Percentiles rank a stretch among this genome's conserved stretches.
Conservation (phyloP, 2,888 invertebrate genomes). For the Apodemia mormo region DNA sequence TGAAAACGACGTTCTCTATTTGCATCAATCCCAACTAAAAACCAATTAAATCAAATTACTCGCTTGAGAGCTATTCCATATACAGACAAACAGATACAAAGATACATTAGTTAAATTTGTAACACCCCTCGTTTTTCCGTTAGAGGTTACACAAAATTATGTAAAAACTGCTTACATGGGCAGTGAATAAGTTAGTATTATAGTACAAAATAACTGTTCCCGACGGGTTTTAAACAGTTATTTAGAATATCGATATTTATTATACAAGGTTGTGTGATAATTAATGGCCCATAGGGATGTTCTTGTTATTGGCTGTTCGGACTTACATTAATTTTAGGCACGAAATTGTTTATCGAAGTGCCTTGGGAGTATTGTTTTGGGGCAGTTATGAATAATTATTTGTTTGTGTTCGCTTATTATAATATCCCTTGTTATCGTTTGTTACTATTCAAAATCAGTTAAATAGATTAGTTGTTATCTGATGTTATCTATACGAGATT, state of each 20-base stretch:
- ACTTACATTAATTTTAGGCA: conserved; percentile 15
- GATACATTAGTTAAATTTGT: too few species aligned
- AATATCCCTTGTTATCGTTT: neutral
- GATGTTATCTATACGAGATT: neutral
- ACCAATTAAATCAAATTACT: too few species aligned
- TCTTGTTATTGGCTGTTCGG: conserved; percentile 9
- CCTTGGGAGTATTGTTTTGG: conserved; percentile 12
- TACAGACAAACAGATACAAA: too few species aligned
- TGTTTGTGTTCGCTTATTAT: conserved; percentile 3
- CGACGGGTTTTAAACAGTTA: neutral
- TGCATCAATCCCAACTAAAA: too few species aligned
- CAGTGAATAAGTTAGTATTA: neutral
- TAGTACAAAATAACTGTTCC: neutral
- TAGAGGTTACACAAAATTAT: too few species aligned
- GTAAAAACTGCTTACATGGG: neutral
- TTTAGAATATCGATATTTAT: conserved; percentile 15
- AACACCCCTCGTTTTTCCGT: too few species aligned
- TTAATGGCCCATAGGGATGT: conserved; percentile 6
- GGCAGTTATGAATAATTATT: conserved; percentile 11
- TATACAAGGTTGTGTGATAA: conserved; percentile 4
- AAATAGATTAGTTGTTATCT: neutral
- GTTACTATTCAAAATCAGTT: neutral
- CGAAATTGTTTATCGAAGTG: conserved; percentile 12
- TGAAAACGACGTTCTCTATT: too few species aligned
- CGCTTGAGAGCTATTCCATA: too few species aligned